Base-by-base conservation (phyloP, 1,140 invertebrate species). In the Pentalonia nigronervosa region DNA sequence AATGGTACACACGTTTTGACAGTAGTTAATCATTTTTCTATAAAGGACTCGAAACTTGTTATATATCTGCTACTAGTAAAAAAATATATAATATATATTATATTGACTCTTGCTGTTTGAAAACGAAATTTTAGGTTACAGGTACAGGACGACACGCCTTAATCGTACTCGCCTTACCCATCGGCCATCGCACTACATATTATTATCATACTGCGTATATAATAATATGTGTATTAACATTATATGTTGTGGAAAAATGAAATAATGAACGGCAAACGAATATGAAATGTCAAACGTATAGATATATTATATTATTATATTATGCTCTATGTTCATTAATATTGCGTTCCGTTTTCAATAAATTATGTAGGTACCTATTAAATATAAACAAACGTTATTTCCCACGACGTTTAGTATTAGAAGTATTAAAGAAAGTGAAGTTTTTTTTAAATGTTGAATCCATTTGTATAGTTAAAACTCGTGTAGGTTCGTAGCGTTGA, bases 121-220 rank as follows among this genome's bases (percentile, higher is more conserved):
- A 83, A 83, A 83, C 34, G 81, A 83, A 83, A 83, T 83, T 83
- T 83, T 83, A 83, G 81, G 81, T 83, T 76, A 76, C 30, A 76
- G 60, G 60, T 67, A 76, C 60, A 76, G 30, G 60, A n/a, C 81
- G 36, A 83, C 81, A 45, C 83, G 36, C 36, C 36, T 86, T 86
- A 86, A 41, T 86, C 41, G 83, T 23, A 45, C 36, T 41, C 9
- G 17, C 36, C 83, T 86, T 25, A 45, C 83, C 23, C 81, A 36
- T 21, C 36, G 81, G 36, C 36, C 9, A 86, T 86, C 36, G 23
- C 23, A 25, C 41, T 25, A 76, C n/a, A 76, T n/a, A 76, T 76
- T 21, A 53, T 53, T 48, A 48, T 48, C 30, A n/a, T 76, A 76
- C n/a, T 76, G 30, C 21, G 50, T n/a, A 76, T 76, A 76, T 1